Conservation (phyloP, 1,140 invertebrate species). For the Drosophila pachea region DNA sequence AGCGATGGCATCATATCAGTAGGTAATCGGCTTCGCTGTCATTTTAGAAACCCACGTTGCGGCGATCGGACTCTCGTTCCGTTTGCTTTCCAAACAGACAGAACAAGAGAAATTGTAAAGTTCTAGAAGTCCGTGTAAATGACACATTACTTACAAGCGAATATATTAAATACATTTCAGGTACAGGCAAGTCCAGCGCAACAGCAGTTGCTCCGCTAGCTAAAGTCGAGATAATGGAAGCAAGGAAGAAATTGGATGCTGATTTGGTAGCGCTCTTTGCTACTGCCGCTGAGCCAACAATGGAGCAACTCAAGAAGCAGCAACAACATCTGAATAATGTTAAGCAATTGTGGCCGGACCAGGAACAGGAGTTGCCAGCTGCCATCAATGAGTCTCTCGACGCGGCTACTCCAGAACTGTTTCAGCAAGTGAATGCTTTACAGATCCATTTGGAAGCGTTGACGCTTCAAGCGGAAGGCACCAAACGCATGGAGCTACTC, state of each 20-base stretch:
- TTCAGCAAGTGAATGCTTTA: conserved; percentile 57
- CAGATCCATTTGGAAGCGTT: conserved; percentile 71
- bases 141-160: neutral
- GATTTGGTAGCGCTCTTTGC: conserved; percentile 70
- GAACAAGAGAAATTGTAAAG: conserved; percentile 48
- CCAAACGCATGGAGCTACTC: conserved; percentile 69
- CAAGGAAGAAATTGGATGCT: conserved; percentile 75
- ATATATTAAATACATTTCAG: conserved; percentile 39
- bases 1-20: conserved; percentile 7
- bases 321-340: conserved; percentile 34
- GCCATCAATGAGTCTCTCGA: conserved; percentile 3
- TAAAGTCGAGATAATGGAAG: conserved; percentile 72
- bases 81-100: neutral
- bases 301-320: conserved; percentile 47
- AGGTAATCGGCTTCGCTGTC: conserved; percentile 17
- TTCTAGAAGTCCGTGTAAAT: neutral
- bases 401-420: conserved; percentile 53
- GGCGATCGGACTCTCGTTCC: conserved; percentile 50
- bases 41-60: conserved; percentile 61
- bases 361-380: conserved; percentile 34
- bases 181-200: conserved; percentile 34
- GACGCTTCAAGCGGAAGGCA: conserved; percentile 70
- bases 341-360: conserved; percentile 44
- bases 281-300: conserved; percentile 38
- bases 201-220: conserved; percentile 33